Conservation (phyloP, 1,140 invertebrate species). For the Platyura marginata region DNA sequence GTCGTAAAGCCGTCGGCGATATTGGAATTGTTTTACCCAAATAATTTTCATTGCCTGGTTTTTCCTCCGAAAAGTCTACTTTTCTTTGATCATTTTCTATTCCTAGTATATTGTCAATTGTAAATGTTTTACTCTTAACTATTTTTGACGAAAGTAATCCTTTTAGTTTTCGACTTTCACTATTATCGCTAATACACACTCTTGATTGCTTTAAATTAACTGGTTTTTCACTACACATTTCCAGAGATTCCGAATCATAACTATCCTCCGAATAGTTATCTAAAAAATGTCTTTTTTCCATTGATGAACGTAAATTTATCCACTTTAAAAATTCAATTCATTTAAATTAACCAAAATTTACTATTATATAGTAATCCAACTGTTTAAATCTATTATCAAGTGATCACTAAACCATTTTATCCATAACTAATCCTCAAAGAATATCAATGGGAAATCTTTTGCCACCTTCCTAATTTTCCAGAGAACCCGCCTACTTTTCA, state of each 20-base stretch:
- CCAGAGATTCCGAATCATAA: background rate
- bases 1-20: background rate
- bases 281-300: no score
- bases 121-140: slow-evolving; percentile 2
- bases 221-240: background rate
- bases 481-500: no score
- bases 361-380: background rate
- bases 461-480: no score
- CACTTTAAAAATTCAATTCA: background rate
- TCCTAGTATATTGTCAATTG: slow-evolving; percentile 4
- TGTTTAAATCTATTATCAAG: background rate
- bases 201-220: background rate
- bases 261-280: background rate
- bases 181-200: background rate
- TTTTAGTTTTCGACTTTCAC: background rate
- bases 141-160: background rate
- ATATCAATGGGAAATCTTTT: no score
- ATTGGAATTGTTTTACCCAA: background rate
- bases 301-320: background rate
- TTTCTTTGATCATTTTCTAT: slow-evolving; percentile 1
- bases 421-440: background rate
- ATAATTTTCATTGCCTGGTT: background rate
- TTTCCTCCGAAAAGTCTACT: background rate
- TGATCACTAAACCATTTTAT: background rate
- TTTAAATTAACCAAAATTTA: background rate